Evolutionary conservation across 2,888 invertebrate genomes (phyloP).

Genomic region (Metalampra italica): DNA sequence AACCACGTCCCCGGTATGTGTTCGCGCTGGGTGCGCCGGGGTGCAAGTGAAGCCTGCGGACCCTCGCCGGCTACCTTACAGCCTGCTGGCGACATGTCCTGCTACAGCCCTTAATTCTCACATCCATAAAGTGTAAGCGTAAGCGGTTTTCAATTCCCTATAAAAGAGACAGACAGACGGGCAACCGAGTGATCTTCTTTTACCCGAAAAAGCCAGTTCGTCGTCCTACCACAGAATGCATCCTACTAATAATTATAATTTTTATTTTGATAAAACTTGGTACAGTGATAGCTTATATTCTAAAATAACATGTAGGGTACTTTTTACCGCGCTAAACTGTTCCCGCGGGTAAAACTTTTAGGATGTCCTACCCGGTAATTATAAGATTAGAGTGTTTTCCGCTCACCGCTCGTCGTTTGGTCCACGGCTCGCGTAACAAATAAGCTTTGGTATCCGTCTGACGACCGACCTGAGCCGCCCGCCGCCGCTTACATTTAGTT

Average conservation of each 20-base stretch:
- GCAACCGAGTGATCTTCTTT: background rate
- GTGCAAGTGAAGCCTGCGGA: constrained; percentile 47
- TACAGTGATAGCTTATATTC: too few species aligned
- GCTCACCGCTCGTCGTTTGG: background rate
- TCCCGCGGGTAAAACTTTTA: too few species aligned
- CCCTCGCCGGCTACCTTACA: constrained; percentile 40
- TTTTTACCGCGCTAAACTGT: too few species aligned
- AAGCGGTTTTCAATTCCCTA: constrained; percentile 9
- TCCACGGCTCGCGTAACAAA: constrained; percentile 1
- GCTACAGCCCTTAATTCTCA: constrained; percentile 43
- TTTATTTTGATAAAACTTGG: too few species aligned
- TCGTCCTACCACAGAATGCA: too few species aligned
- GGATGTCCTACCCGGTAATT: too few species aligned
- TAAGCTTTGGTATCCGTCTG: background rate
- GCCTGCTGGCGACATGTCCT: constrained; percentile 29
- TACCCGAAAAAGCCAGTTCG: too few species aligned
- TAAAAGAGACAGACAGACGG: background rate
- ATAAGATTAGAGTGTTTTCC: too few species aligned
- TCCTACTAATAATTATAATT: too few species aligned
- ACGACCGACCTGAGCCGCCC: too few species aligned
- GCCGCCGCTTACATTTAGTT: too few species aligned
- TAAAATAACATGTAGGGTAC: too few species aligned
- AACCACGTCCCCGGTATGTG: constrained; percentile 31
- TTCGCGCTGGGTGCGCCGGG: constrained; percentile 38
- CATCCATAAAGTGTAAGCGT: constrained; percentile 36